phyloP scores from a whole-genome alignment of 2,888 invertebrate species.

The Sialis fuliginosa region DNA sequence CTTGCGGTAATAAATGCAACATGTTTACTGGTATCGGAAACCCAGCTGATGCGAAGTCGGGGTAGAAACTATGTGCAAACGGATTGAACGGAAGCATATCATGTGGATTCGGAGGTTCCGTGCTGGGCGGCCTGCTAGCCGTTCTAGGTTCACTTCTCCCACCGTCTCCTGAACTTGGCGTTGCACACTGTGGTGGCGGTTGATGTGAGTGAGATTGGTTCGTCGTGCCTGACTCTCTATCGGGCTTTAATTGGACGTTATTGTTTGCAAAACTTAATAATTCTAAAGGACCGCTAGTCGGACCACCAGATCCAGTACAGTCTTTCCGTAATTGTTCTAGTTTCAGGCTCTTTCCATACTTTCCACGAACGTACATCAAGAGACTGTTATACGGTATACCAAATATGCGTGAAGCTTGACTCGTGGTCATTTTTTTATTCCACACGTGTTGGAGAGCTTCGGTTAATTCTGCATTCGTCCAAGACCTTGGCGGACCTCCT shows the following conservation, averaged over 20 bases:
- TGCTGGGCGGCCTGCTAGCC: slow-evolving; percentile 47
- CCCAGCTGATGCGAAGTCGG: slow-evolving; percentile 55
- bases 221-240: slow-evolving; percentile 22
- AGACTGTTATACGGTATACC: slow-evolving; percentile 88
- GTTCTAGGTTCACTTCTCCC: slow-evolving; percentile 33
- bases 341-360: slow-evolving; percentile 83
- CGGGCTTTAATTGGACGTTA: slow-evolving; percentile 32
- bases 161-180: slow-evolving; percentile 19
- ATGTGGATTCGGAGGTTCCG: slow-evolving; percentile 49
- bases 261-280: slow-evolving; percentile 43
- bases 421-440: slow-evolving; percentile 90
- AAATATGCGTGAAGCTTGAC: slow-evolving; percentile 77
- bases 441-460: slow-evolving; percentile 86
- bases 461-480: slow-evolving; percentile 83
- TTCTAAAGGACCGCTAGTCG: slow-evolving; percentile 43
- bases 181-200: slow-evolving; percentile 28
- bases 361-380: slow-evolving; percentile 81
- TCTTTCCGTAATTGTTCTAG: slow-evolving; percentile 75
- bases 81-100: slow-evolving; percentile 48
- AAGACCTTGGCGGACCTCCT: slow-evolving; percentile 78
- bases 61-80: slow-evolving; percentile 65
- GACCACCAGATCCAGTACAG: slow-evolving; percentile 61
- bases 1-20: slow-evolving; percentile 67
- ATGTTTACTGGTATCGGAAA: slow-evolving; percentile 74
- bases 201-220: slow-evolving; percentile 32